Evolutionary conservation across 2,888 invertebrate species (phyloP).

Genomic region (Ecliptopera silaceata): DNA sequence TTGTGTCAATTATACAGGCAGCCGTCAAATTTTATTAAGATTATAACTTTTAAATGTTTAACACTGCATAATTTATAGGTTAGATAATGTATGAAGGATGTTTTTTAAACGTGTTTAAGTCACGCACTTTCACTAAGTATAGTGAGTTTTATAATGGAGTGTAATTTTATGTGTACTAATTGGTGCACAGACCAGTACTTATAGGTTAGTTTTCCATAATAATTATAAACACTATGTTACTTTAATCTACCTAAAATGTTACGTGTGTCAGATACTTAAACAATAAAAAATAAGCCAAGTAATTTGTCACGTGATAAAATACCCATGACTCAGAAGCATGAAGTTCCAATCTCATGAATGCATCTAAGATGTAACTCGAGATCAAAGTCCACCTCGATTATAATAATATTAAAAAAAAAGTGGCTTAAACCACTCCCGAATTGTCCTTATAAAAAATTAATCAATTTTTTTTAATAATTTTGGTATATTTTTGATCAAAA

Average conservation of each 20-base stretch:
- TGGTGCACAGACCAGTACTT: too few relatives aligned
- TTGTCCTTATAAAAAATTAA: too few relatives aligned
- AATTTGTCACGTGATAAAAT: constrained; percentile 1
- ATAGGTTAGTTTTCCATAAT: too few relatives aligned
- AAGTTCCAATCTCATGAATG: not conserved
- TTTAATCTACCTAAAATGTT: too few relatives aligned
- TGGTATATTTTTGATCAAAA: not conserved
- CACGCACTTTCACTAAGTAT: constrained; percentile 10
- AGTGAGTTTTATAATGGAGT: too few relatives aligned
- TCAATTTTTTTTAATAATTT: too few relatives aligned
- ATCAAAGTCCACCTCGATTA: constrained; percentile 17
- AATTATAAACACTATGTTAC: too few relatives aligned
- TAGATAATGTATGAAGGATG: constrained; percentile 32
- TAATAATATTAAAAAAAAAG: not conserved
- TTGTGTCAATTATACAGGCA: constrained; percentile 66
- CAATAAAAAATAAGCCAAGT: not conserved
- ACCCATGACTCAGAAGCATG: constrained; percentile 8
- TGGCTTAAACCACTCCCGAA: too few relatives aligned
- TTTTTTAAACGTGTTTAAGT: constrained; percentile 24
- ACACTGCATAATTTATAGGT: constrained; percentile 51
- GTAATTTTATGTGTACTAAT: too few relatives aligned
- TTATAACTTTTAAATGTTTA: constrained; percentile 61
- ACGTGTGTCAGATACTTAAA: too few relatives aligned
- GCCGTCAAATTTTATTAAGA: constrained; percentile 67
- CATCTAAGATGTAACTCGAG: constrained; percentile 1